Base-by-base conservation (phyloP, 1,140 invertebrate species). In the Danaus melanippus region DNA sequence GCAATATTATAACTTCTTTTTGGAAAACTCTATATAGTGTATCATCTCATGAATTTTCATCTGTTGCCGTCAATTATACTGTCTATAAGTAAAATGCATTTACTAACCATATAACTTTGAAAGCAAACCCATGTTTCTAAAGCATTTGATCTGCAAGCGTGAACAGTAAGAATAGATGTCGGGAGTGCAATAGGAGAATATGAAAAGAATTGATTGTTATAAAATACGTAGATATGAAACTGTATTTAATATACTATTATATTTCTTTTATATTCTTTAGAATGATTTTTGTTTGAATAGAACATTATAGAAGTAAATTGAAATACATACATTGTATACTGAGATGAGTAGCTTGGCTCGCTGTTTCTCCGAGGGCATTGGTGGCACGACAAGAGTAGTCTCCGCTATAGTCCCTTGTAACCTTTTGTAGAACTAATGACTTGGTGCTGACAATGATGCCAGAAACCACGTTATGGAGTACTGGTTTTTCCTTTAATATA, bases 401-500 rank as follows among this genome's bases (percentile, higher is more conserved):
- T 0, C 95, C 95, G 41, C 92, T 92, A 69, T 95, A 92, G 52
- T 93, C 91, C 43, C 94, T 88, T 5, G 92, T 92, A 60, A 97
- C 94, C 64, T 92, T 92, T 83, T 96, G 95, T 42, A 97, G 89
- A 5, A 96, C 95, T 59, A 97, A 87, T 62, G 93, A 96, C 73
- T 95, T 92, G 12, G 94, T 95, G 69, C 94, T 96, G 73, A 96
- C 93, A 67, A 96, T 94, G 52, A 96, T 89, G 45, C 95, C 94
- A 9, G 91, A 91, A n/a, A 93, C 93, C 71, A 94, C 90, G 79
- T 95, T 96, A 84, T 96, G 94, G 53, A 91, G 90, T 51, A 97
- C 90, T 55, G 91, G 79, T 46, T 90, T 88, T n/a, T 93, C 93
- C 95, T 96, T 32, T 32, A 32, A 32, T 32, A 32, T 32, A 32